Conservation (phyloP, 92 coral and sea anemone genomes). For the Ricordea florida region DNA sequence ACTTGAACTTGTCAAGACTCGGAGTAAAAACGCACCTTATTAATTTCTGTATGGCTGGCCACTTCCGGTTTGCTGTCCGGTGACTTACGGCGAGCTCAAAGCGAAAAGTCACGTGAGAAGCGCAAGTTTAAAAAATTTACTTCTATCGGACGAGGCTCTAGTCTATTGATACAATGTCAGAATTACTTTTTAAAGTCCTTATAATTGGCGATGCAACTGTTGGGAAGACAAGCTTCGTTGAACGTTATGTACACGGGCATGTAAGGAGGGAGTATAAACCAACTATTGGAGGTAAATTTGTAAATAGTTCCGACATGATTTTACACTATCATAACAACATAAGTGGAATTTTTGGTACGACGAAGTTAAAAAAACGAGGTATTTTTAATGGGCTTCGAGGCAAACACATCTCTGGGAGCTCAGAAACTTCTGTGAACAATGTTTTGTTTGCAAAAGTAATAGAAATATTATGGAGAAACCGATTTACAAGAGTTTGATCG, state of each 20-base stretch:
- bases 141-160: slow-evolving; percentile 16
- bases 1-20: too few relatives aligned
- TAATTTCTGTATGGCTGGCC: not conserved
- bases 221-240: slow-evolving; percentile 93
- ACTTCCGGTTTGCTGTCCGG: slow-evolving; percentile 29
- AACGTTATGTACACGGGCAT: slow-evolving; percentile 75
- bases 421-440: too few relatives aligned
- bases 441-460: too few relatives aligned
- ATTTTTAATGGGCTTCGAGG: not conserved
- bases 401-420: not conserved
- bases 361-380: too few relatives aligned
- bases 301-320: too few relatives aligned
- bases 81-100: not conserved
- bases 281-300: slow-evolving; percentile 84
- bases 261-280: slow-evolving; percentile 83
- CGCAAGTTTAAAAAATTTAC: too few relatives aligned
- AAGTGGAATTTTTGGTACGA: too few relatives aligned
- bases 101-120: slow-evolving; percentile 36
- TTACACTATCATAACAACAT: too few relatives aligned
- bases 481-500: too few relatives aligned
- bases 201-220: slow-evolving; percentile 93
- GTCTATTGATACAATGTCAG: slow-evolving; percentile 43
- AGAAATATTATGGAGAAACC: too few relatives aligned
- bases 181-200: slow-evolving; percentile 89
- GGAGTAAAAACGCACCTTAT: too few relatives aligned